Base-by-base conservation (phyloP, 35 echinoderm and acorn worm genomes). In the Nesometra sesokonis region DNA sequence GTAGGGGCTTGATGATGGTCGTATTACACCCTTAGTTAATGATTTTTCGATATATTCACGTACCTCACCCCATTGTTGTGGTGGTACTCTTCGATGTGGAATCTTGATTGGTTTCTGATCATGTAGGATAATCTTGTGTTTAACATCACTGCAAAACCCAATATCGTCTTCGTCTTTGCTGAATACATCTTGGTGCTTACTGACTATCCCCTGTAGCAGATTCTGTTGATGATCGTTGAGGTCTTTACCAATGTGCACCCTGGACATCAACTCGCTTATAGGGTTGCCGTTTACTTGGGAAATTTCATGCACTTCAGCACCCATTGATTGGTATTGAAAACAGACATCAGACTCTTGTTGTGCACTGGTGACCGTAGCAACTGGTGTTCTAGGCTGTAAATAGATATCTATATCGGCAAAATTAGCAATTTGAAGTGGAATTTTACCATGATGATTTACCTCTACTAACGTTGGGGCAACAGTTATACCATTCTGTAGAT, bases 1-100 rank as follows among this genome's bases (percentile, higher is more conserved):
- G 87, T 94, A 94, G 0, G 93, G 90, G 32, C 93, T 95, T 13
- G 90, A 92, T 13, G 93, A 95, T 32, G 36, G 34, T n/a, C 79
- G 37, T 34, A 86, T 86, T 27, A 88, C 34, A 11, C 30, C 30
- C 23, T 30, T 57, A 11, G 78, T 80, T 29, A 89, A 21, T 13
- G 39, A 35, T 32, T 83, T 89, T 9, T 81, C 32, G 8, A 88
- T 30, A 17, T 88, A 36, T 32, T 81, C 35, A n/a, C 86, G 27
- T 5, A 81, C 87, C 35, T 89, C 87, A 0, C 77, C 46, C 87
- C 46, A 82, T 39, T 89, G 87, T 27, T 89, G 87, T 35, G 80
- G 87, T 43, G 87, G 87, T 0, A 83, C 47, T 36, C 87, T 82
- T 2, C 80, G 8, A 33, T 82, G 87, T 9, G 87, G 83, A 31